phyloP scores from a whole-genome alignment of 2,888 invertebrate species.

The Mactromeris polynyma region DNA sequence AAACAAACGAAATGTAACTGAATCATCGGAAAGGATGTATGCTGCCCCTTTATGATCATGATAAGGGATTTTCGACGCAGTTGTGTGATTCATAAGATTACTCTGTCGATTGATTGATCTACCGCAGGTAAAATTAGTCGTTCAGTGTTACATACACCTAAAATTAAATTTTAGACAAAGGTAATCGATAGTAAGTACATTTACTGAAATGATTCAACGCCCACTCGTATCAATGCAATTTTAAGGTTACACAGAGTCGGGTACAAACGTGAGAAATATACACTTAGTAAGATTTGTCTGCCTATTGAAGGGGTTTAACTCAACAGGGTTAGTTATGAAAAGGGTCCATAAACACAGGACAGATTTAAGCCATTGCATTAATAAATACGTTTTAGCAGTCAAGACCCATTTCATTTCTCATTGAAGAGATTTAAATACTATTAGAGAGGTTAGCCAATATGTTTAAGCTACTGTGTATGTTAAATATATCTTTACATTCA shows the following conservation, averaged over 20 bases:
- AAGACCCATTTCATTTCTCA: background rate
- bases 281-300: background rate
- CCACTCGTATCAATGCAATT: background rate
- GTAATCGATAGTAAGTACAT: background rate
- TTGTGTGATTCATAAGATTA: background rate
- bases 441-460: background rate
- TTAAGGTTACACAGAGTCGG: background rate
- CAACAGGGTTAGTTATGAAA: background rate
- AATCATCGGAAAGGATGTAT: background rate
- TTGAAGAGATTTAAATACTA: slow-evolving; percentile 24
- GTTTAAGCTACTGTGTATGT: slow-evolving; percentile 16
- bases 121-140: background rate
- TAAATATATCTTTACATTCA: background rate
- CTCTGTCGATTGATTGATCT: background rate
- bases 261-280: background rate
- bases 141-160: background rate
- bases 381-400: background rate
- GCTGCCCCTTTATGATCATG: background rate
- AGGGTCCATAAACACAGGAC: background rate
- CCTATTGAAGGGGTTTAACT: background rate
- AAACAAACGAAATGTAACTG: background rate
- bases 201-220: background rate
- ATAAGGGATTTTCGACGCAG: background rate
- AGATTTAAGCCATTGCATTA: background rate
- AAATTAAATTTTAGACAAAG: background rate